A percentile compares a stretch with the other conserved stretches of the same genome.
Conservation (phyloP, 2,888 invertebrate species). For the Hartigia nigra region DNA sequence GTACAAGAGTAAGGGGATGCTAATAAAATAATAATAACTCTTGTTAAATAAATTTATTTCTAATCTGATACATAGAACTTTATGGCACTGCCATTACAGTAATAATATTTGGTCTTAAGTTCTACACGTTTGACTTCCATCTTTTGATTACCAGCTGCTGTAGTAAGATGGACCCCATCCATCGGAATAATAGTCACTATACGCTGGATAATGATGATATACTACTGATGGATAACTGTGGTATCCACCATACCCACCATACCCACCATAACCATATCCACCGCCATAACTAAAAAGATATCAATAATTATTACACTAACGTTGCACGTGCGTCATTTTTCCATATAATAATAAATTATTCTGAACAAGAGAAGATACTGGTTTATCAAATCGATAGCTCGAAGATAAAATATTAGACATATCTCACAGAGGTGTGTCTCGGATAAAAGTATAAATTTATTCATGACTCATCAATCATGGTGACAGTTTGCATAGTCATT, state of each 20-base stretch:
- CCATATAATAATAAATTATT: neutral
- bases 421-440: neutral
- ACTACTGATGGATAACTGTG: neutral
- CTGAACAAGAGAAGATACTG: neutral
- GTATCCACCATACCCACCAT: conserved; percentile 36
- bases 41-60: neutral
- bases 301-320: neutral
- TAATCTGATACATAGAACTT: neutral
- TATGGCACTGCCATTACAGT: neutral
- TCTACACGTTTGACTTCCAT: neutral
- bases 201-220: conserved; percentile 1
- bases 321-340: neutral
- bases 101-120: neutral
- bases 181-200: conserved; percentile 11
- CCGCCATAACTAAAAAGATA: conserved; percentile 32
- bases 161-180: conserved; percentile 19
- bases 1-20: neutral
- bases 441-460: neutral
- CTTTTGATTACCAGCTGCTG: conserved; percentile 2
- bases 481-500: neutral
- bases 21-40: neutral
- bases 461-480: neutral
- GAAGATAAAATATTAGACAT: neutral
- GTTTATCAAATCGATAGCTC: neutral
- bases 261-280: conserved; percentile 63